Evolutionary conservation across 37 sponge, comb jelly and placozoan species (phyloP).

Genomic region (Bolinopsis microptera): DNA sequence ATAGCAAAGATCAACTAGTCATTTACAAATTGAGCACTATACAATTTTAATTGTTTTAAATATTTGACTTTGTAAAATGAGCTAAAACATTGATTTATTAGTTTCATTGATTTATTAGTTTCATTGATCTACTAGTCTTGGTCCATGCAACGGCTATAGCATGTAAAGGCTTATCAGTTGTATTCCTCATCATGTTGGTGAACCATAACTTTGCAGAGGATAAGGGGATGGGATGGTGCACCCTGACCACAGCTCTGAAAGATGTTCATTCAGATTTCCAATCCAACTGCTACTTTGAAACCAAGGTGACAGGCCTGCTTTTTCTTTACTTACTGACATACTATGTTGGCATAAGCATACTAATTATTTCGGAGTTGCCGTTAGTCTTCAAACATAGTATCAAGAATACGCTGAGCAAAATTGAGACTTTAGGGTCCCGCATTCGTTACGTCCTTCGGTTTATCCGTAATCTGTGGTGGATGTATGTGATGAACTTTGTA

Average conservation of each 20-base stretch:
- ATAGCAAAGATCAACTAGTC: too few relatives aligned
- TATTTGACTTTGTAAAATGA: too few relatives aligned
- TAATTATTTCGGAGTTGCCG: not conserved
- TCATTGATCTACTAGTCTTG: not conserved
- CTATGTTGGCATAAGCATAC: not conserved
- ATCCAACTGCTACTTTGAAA: not conserved
- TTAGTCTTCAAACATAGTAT: slow-evolving; percentile 3
- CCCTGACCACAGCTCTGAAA: not conserved
- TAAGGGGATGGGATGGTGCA: not conserved
- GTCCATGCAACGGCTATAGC: not conserved
- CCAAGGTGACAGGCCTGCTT: not conserved
- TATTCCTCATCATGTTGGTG: not conserved
- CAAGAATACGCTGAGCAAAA: not conserved
- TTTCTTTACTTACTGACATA: not conserved
- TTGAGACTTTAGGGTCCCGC: not conserved
- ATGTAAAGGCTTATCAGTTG: not conserved
- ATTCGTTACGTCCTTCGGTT: not conserved
- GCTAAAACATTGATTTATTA: too few relatives aligned
- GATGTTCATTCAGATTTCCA: not conserved
- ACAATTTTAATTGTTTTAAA: too few relatives aligned
- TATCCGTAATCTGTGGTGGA: not conserved
- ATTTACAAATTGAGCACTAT: too few relatives aligned
- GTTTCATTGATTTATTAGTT: too few relatives aligned
- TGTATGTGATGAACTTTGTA: not conserved
- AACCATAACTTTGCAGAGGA: not conserved